Conservation (phyloP, 2,888 invertebrate species). For the Apotomis betuletana region DNA sequence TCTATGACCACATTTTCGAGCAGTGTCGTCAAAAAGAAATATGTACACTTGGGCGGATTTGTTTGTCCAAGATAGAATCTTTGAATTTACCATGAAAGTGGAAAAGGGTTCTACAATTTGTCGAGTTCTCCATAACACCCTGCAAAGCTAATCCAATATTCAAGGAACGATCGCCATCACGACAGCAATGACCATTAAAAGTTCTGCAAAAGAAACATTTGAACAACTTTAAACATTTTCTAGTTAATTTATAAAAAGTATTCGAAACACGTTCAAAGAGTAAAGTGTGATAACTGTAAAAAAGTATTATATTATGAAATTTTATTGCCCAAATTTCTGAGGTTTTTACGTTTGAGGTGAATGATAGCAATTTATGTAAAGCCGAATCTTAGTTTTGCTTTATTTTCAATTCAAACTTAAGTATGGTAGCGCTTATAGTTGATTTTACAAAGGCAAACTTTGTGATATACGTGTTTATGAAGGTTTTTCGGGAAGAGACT, state of each 20-base stretch:
- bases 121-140: background rate
- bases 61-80: no score
- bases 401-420: background rate
- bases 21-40: no score
- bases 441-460: background rate
- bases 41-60: no score
- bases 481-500: background rate
- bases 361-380: background rate
- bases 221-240: background rate
- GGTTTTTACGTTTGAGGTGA: conserved; percentile 16
- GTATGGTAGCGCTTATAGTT: background rate
- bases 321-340: conserved; percentile 15
- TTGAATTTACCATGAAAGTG: background rate
- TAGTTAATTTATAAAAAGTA: conserved; percentile 22
- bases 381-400: background rate
- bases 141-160: conserved; percentile 12
- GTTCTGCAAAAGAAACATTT: conserved; percentile 19
- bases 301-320: conserved; percentile 23
- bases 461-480: no score
- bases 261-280: conserved; percentile 25
- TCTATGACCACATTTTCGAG: no score
- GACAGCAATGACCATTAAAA: conserved; percentile 12
- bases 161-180: conserved; percentile 1
- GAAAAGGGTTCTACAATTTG: background rate
- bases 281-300: conserved; percentile 28